Evolutionary conservation across 1,140 invertebrate genomes (phyloP).

Genomic region (Drosophila athabasca): DNA sequence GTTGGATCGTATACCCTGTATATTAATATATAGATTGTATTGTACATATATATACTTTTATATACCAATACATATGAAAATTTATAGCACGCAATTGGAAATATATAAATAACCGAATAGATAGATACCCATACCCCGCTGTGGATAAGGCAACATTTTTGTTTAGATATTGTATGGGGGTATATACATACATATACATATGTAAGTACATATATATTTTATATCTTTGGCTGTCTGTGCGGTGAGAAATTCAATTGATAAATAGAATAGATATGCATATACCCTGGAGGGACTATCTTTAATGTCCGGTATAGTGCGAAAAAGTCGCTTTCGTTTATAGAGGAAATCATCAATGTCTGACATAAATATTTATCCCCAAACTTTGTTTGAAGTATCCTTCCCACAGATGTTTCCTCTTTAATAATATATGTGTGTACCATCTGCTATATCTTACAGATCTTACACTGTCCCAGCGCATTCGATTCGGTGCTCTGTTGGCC

Average conservation of each 20-base stretch:
- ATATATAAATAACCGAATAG: slow-evolving; percentile 25
- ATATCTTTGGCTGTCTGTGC: not conserved
- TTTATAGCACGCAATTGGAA: slow-evolving; percentile 52
- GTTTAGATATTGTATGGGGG: not conserved
- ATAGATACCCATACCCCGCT: not conserved
- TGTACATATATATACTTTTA: not conserved
- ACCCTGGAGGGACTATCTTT: not conserved
- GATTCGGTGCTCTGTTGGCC: slow-evolving; percentile 93
- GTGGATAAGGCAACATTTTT: slow-evolving; percentile 13
- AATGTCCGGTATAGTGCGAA: slow-evolving; percentile 13
- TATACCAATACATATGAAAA: slow-evolving; percentile 23
- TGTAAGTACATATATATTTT: not conserved
- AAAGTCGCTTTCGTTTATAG: slow-evolving; percentile 27
- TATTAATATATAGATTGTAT: slow-evolving; percentile 11
- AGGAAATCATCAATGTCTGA: slow-evolving; percentile 17
- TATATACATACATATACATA: no score
- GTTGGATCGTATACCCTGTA: slow-evolving; percentile 15
- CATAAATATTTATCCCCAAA: slow-evolving; percentile 26
- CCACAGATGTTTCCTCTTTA: slow-evolving; percentile 11
- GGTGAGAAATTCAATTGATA: slow-evolving; percentile 43
- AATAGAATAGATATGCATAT: slow-evolving; percentile 4
- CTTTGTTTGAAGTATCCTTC: not conserved
- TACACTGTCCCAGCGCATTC: slow-evolving; percentile 86
- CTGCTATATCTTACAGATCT: slow-evolving; percentile 22
- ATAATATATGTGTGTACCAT: not conserved